phyloP scores from a whole-genome alignment of 2,113 vertebrate species.

The Oncorhynchus gorbuscha region DNA sequence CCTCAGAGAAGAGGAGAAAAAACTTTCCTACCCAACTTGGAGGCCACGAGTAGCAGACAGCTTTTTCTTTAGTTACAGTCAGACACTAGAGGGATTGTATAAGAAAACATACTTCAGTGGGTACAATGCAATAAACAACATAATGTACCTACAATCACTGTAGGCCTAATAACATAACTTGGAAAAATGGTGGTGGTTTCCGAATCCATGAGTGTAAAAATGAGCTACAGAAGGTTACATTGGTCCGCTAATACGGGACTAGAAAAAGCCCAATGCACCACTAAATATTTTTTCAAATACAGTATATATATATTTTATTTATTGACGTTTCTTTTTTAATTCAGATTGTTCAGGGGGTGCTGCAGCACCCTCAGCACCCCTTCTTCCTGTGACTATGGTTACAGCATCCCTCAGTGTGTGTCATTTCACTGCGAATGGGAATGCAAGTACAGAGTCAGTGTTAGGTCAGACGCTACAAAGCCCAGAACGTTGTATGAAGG shows the following conservation, averaged over 20 bases:
- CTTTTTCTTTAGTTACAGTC: not conserved
- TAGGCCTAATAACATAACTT: not conserved
- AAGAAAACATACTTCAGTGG: not conserved
- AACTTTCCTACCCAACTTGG: slow-evolving; percentile 37
- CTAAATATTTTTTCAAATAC: too few relatives aligned
- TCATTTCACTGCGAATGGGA: slow-evolving; percentile 72
- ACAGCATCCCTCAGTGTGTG: slow-evolving; percentile 35
- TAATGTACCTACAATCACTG: not conserved
- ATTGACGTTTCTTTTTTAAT: too few relatives aligned
- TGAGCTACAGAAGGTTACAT: too few relatives aligned
- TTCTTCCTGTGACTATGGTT: not conserved
- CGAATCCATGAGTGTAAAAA: not conserved
- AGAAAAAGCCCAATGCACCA: too few relatives aligned
- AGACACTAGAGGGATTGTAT: not conserved
- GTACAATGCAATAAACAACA: not conserved
- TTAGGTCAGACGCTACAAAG: slow-evolving; percentile 85
- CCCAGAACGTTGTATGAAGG: slow-evolving; percentile 81
- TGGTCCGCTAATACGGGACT: too few relatives aligned
- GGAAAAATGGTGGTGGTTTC: not conserved
- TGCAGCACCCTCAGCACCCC: too few relatives aligned
- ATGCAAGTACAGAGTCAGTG: slow-evolving; percentile 70
- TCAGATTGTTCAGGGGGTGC: too few relatives aligned
- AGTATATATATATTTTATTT: too few relatives aligned
- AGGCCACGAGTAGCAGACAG: slow-evolving; percentile 17
- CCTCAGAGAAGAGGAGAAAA: slow-evolving; percentile 36